These are phyloP conservation scores for Drosophila cognata DNA, from an alignment of 2,888 invertebrate genomes.

Conservation along the genomic window DNA sequence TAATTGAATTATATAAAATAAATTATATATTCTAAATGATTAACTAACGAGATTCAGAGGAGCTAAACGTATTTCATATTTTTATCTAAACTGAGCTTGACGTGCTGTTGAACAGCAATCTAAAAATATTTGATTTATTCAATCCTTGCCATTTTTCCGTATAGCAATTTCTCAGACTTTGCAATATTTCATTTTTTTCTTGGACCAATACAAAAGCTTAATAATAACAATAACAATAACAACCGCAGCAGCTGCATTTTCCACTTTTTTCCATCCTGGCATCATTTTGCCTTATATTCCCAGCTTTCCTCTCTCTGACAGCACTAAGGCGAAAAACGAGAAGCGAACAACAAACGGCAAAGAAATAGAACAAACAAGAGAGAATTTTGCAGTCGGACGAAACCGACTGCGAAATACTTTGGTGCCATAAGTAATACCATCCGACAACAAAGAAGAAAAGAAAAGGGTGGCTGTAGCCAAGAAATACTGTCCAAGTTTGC, in stretches of 20 bases:
- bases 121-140: conserved; percentile 49
- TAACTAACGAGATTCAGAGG: background rate
- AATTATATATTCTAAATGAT: background rate
- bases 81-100: conserved; percentile 22
- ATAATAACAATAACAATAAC: conserved; percentile 9
- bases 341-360: conserved; percentile 13
- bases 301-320: conserved; percentile 22
- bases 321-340: conserved; percentile 13
- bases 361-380: background rate
- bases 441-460: background rate
- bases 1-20: background rate
- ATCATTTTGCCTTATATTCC: background rate
- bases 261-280: conserved; percentile 6
- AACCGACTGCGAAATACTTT: background rate
- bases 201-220: conserved; percentile 43
- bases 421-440: background rate
- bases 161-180: conserved; percentile 43
- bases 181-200: conserved; percentile 34
- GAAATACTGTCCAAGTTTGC: background rate
- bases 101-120: conserved; percentile 15
- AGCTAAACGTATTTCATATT: conserved; percentile 9
- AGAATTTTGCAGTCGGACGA: background rate
- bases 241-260: conserved; percentile 44
- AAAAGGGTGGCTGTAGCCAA: background rate
- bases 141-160: conserved; percentile 21